These are phyloP conservation scores for Periophthalmus modestus DNA, from an alignment of 2,113 vertebrate species.

Conservation along the genomic window DNA sequence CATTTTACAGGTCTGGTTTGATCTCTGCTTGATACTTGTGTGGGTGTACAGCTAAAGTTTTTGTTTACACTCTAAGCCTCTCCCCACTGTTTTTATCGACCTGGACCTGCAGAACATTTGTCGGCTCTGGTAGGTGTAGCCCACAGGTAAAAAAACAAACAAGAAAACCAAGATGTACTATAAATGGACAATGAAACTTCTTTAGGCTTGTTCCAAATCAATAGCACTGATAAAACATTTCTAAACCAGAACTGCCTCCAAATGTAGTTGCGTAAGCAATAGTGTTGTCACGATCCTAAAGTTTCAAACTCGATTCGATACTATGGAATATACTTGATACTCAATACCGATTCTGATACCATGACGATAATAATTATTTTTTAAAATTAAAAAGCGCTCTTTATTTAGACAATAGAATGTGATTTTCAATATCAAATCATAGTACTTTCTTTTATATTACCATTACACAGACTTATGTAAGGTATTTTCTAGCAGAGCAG, in stretches of 20 bases:
- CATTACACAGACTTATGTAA: no score
- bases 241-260: neutral
- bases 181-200: neutral
- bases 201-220: neutral
- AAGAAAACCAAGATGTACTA: neutral
- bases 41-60: neutral
- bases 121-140: neutral
- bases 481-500: no score
- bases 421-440: no score
- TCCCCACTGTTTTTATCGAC: neutral
- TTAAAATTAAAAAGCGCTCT: no score
- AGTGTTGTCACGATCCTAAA: neutral
- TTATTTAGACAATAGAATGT: no score
- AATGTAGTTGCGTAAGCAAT: neutral
- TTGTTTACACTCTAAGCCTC: neutral
- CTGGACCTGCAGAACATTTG: neutral
- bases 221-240: conserved; percentile 13
- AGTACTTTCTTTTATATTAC: no score
- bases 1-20: neutral
- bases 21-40: neutral
- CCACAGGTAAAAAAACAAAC: neutral
- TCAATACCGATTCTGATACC: no score
- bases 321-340: no score
- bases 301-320: neutral
- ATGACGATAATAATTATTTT: no score